Evolutionary conservation across 2,888 invertebrate genomes (phyloP).

Genomic region (Cheilosia soror): DNA sequence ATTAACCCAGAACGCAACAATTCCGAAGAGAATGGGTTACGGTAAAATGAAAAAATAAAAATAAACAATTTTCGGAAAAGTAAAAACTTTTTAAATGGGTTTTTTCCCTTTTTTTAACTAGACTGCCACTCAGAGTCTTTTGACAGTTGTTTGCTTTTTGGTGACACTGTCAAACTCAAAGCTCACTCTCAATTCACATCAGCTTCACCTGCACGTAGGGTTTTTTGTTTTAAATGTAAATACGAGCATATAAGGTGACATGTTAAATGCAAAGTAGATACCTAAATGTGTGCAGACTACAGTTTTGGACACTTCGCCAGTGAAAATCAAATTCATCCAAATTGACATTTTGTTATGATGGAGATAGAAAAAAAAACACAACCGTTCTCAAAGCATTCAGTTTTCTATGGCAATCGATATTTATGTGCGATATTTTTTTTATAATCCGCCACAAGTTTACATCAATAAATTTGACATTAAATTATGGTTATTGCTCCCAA

Average conservation of each 20-base stretch:
- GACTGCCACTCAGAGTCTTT: slow-evolving; percentile 54
- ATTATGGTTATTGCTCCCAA: slow-evolving; percentile 49
- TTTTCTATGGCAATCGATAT: not conserved
- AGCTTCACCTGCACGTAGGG: not conserved
- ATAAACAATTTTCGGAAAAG: not conserved
- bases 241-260: slow-evolving; percentile 18
- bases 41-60: not conserved
- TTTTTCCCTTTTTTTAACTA: slow-evolving; percentile 34
- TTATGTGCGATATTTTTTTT: not conserved
- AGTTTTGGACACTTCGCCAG: not conserved
- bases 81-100: not conserved
- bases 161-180: slow-evolving; percentile 29
- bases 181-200: slow-evolving; percentile 34
- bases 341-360: slow-evolving; percentile 18
- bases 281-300: not conserved
- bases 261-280: slow-evolving; percentile 3
- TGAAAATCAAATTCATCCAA: not conserved
- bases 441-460: slow-evolving; percentile 37
- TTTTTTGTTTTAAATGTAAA: slow-evolving; percentile 17
- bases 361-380: not conserved
- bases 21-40: not conserved
- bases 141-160: not conserved
- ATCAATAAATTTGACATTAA: slow-evolving; percentile 16
- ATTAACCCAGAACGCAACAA: slow-evolving; percentile 28
- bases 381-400: no score